A percentile compares a stretch with the other conserved stretches of the same genome.
Evolutionary conservation across 2,888 invertebrate genomes (phyloP).

Genomic region (Rhorus exstirpatorius): DNA sequence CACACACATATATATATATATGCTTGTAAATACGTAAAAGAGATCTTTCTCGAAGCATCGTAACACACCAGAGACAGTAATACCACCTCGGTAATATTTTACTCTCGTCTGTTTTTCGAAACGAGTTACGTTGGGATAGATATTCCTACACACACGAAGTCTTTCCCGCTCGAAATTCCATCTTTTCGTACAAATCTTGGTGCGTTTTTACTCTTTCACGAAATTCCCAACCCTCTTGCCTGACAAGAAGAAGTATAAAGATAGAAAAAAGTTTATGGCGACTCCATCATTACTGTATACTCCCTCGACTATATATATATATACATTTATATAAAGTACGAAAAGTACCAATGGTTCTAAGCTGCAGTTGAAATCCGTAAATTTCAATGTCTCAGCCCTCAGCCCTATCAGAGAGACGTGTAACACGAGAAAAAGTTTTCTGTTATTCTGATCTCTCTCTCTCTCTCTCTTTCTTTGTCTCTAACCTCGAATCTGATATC

Average conservation of each 20-base stretch:
- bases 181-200: conserved; percentile 58
- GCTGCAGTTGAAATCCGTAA: conserved; percentile 33
- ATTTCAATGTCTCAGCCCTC: conserved; percentile 47
- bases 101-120: conserved; percentile 45
- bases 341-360: conserved; percentile 23
- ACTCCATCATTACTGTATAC: conserved; percentile 45
- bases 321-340: too few relatives aligned
- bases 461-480: background rate
- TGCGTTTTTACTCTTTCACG: conserved; percentile 19
- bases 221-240: conserved; percentile 9
- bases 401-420: conserved; percentile 20
- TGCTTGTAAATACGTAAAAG: background rate
- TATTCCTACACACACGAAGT: conserved; percentile 1
- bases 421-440: conserved; percentile 38
- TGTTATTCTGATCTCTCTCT: too few relatives aligned
- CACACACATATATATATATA: conserved; percentile 27
- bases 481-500: conserved; percentile 16
- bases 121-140: conserved; percentile 35
- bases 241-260: background rate
- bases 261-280: conserved; percentile 36
- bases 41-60: background rate
- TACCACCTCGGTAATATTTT: conserved; percentile 1
- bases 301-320: background rate
- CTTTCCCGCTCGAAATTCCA: conserved; percentile 28
- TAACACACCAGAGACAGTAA: conserved; percentile 43